Percentiles rank a stretch among this genome's conserved stretches.
phyloP scores from a whole-genome alignment of 1,140 invertebrate genomes.

The Papilio polytes region DNA sequence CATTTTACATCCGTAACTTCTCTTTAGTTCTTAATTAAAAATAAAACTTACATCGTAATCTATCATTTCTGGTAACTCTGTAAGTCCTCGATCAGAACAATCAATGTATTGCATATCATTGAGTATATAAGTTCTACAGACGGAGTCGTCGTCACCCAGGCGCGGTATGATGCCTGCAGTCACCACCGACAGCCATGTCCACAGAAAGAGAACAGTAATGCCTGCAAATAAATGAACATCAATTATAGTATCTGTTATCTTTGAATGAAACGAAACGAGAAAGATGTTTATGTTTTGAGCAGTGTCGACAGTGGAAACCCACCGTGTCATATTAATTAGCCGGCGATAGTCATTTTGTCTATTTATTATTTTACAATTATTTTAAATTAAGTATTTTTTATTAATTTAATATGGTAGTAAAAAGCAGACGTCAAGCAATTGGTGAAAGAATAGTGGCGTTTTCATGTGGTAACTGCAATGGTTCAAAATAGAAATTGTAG shows the following conservation, averaged over 20 bases:
- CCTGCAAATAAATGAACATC: slow-evolving; percentile 48
- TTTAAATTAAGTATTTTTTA: too few relatives aligned
- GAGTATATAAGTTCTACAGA: slow-evolving; percentile 56
- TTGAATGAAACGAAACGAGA: background rate
- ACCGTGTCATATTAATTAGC: too few relatives aligned
- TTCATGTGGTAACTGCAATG: too few relatives aligned
- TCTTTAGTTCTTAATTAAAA: background rate
- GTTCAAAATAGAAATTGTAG: too few relatives aligned
- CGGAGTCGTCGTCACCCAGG: slow-evolving; percentile 45
- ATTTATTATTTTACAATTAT: too few relatives aligned
- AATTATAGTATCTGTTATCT: slow-evolving; percentile 25
- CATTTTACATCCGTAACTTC: background rate
- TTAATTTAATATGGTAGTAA: too few relatives aligned
- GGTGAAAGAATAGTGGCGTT: too few relatives aligned
- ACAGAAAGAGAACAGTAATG: slow-evolving; percentile 46
- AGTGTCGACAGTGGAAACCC: too few relatives aligned
- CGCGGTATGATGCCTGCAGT: slow-evolving; percentile 53
- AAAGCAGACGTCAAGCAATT: too few relatives aligned
- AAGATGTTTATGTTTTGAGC: too few relatives aligned
- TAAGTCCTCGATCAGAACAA: slow-evolving; percentile 78
- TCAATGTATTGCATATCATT: slow-evolving; percentile 56
- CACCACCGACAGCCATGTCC: slow-evolving; percentile 57
- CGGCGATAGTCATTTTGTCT: too few relatives aligned
- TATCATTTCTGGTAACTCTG: slow-evolving; percentile 70
- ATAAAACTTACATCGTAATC: slow-evolving; percentile 70